A percentile compares a stretch with the other conserved stretches of the same genome.
These are phyloP conservation scores for Caloenas nicobarica DNA, from an alignment of 2,113 vertebrate genomes.

Conservation along the genomic window DNA sequence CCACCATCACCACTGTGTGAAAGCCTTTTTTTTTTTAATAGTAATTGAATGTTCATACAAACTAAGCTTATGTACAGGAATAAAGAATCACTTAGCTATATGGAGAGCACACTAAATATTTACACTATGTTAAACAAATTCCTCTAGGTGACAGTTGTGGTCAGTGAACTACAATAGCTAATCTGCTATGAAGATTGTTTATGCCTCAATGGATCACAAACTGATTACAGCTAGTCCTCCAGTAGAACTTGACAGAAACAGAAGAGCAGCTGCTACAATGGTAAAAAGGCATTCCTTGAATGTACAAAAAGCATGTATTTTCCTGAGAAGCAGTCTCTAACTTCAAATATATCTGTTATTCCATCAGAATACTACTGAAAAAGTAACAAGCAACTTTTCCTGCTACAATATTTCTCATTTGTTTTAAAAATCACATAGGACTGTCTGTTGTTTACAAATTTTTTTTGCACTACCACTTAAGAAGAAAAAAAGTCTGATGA, in stretches of 20 bases:
- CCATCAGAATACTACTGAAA: background rate
- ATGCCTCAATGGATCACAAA: background rate
- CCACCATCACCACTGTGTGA: background rate
- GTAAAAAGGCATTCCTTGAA: background rate
- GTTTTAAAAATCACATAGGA: background rate
- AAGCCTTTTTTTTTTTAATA: background rate
- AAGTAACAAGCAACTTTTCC: background rate
- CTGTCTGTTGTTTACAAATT: background rate
- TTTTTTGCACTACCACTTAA: background rate
- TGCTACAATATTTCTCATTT: background rate
- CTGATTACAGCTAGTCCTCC: conserved; percentile 19
- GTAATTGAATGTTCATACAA: background rate
- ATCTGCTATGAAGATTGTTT: conserved; percentile 30
- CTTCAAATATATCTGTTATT: background rate
- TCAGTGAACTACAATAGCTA: conserved; percentile 53
- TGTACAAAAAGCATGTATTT: background rate
- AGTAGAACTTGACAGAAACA: conserved; percentile 1
- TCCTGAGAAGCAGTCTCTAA: background rate
- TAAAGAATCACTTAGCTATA: background rate
- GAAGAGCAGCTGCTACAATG: background rate
- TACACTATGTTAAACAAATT: conserved; percentile 46
- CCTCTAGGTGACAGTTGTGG: conserved; percentile 30
- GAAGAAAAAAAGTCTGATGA: background rate
- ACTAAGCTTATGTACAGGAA: background rate
- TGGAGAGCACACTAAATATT: conserved; percentile 18